Conservation (phyloP, 2,888 invertebrate species). For the Siphonodentalium dalli region DNA sequence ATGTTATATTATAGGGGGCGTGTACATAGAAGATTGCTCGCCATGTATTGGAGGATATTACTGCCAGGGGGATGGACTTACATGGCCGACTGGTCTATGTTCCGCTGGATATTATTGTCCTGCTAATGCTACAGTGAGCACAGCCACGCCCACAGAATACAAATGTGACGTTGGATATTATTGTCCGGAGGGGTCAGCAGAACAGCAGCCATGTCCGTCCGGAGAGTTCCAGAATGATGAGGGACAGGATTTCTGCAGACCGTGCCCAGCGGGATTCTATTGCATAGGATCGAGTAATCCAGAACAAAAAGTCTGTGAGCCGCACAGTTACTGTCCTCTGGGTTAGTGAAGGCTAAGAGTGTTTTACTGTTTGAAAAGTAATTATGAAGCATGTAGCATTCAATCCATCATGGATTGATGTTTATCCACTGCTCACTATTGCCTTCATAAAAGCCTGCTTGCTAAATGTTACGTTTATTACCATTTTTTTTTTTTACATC, state of each 20-base stretch:
- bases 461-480: no score
- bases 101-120: conserved; percentile 60
- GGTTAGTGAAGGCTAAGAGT: conserved; percentile 34
- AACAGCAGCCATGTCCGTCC: conserved; percentile 46
- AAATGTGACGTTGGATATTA: conserved; percentile 50
- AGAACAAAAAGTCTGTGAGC: conserved; percentile 46
- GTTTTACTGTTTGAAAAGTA: no score
- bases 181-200: conserved; percentile 53
- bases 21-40: conserved; percentile 45
- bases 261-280: conserved; percentile 59
- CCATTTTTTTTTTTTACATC: no score
- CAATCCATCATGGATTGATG: no score
- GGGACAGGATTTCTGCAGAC: conserved; percentile 46
- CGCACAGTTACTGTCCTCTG: conserved; percentile 58
- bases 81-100: conserved; percentile 50
- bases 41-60: conserved; percentile 59
- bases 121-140: conserved; percentile 46
- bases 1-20: conserved; percentile 53
- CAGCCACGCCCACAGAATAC: conserved; percentile 44
- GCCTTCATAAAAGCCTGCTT: no score
- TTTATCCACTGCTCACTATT: no score
- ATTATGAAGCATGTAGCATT: no score
- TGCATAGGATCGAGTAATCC: conserved; percentile 49
- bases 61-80: conserved; percentile 51
- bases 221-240: conserved; percentile 50